Percentiles rank a stretch among this genome's conserved stretches.
Conservation (phyloP, 2,113 vertebrate species). For the Butorides virescens region DNA sequence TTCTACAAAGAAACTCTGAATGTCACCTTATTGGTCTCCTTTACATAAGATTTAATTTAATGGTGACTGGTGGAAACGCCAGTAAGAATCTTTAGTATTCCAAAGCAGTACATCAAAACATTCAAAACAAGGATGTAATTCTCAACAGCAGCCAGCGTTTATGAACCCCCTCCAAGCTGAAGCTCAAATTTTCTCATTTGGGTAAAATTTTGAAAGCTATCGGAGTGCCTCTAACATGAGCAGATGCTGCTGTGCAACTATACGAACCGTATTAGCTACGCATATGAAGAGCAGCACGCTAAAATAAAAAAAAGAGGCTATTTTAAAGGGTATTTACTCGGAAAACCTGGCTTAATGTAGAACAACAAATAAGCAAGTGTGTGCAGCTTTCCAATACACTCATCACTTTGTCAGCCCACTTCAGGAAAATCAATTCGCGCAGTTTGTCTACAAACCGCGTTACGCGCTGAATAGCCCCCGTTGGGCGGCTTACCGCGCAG, state of each 20-base stretch:
- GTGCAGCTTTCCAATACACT: constrained; percentile 9
- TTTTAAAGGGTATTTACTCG: not conserved
- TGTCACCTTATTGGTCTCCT: not conserved
- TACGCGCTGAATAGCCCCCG: not conserved
- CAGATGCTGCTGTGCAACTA: not conserved
- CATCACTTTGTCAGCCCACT: constrained; percentile 38
- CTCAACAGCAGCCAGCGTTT: not conserved
- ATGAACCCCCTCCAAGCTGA: not conserved
- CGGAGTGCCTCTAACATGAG: not conserved
- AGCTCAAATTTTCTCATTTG: not conserved
- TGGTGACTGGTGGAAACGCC: not conserved
- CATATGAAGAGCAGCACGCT: not conserved
- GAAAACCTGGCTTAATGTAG: not conserved
- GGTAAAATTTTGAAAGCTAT: not conserved
- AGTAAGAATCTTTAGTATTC: not conserved
- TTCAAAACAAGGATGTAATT: not conserved
- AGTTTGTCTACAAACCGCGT: not conserved
- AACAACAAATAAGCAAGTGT: constrained; percentile 2
- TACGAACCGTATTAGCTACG: not conserved
- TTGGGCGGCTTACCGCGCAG: not conserved
- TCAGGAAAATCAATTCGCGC: constrained; percentile 35
- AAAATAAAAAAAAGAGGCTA: not conserved
- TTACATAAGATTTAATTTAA: not conserved
- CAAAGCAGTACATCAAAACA: not conserved
- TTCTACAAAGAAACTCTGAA: not conserved